Percentiles rank a stretch among this genome's conserved stretches.
Evolutionary conservation across 2,888 invertebrate genomes (phyloP).

Genomic region (Philereme vetulata): DNA sequence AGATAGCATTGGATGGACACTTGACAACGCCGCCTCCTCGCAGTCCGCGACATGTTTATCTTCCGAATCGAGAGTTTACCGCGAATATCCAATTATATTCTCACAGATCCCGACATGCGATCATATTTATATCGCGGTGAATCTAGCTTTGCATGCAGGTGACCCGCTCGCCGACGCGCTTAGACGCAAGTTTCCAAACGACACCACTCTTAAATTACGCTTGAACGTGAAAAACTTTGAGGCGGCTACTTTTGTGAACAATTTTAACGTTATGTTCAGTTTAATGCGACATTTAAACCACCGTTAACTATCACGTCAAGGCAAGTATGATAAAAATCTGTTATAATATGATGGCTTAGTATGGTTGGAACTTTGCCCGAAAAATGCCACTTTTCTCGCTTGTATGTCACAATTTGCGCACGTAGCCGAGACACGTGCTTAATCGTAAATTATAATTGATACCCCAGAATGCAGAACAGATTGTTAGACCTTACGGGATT

Average conservation of each 20-base stretch:
- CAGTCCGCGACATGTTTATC: constrained; percentile 59
- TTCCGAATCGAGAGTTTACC: constrained; percentile 61
- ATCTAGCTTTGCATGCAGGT: constrained; percentile 61
- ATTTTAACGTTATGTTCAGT: constrained; percentile 62
- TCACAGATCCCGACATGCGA: constrained; percentile 58
- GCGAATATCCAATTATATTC: constrained; percentile 72
- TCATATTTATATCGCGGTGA: constrained; percentile 56
- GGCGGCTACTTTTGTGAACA: constrained; percentile 59
- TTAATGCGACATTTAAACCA: constrained; percentile 64
- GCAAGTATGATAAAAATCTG: constrained; percentile 53
- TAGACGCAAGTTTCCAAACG: constrained; percentile 55
- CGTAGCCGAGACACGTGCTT: constrained; percentile 47
- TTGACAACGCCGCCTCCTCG: constrained; percentile 64
- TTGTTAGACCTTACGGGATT: constrained; percentile 14
- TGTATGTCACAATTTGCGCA: constrained; percentile 45
- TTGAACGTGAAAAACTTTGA: constrained; percentile 47
- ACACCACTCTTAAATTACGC: constrained; percentile 58
- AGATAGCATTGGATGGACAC: constrained; percentile 74
- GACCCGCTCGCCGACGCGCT: constrained; percentile 42
- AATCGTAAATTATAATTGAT: constrained; percentile 33
- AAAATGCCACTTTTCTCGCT: constrained; percentile 43
- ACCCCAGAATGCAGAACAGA: constrained; percentile 30
- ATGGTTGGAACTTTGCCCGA: constrained; percentile 45
- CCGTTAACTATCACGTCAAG: constrained; percentile 55
- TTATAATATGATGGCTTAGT: constrained; percentile 42